Base-by-base conservation (phyloP, 2,888 invertebrate species). In the Hirudinaria manillensis region DNA sequence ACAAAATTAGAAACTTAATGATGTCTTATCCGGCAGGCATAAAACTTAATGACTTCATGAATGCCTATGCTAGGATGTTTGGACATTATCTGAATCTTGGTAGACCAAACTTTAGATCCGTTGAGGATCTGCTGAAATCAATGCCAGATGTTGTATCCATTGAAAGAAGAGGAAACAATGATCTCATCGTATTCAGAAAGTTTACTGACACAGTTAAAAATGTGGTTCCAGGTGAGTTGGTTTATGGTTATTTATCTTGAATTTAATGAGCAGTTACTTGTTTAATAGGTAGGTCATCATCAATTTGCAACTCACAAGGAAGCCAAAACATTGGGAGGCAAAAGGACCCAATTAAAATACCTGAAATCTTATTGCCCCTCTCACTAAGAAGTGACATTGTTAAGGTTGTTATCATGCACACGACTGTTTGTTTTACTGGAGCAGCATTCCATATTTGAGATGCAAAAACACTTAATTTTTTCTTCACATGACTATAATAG, bases 101-200 rank as follows among this genome's bases (percentile, higher is more conserved):
- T 6, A 2, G 29, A 61, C 21, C 7, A 27, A 29, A 29, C 61
- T 61, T 61, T n/a, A 61, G 24, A 24, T 2, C 10, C 61, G 10
- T 61, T 7, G 61, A 61, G 29, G 61, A 61, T 61, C 24, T 61
- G 61, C n/a, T 61, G 61, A 61, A 61, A 61, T 27, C 24, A 24
- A 61, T 61, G 61, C 29, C 61, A 16, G 61, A 61, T 29, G 29
- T 61, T n/a, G 61, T 61, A 27, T 7, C 61, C 24, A 61, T 61
- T 6, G 29, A 61, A 19, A 61, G 61, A 19, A 61, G 61, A 19
- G 61, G 29, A 61, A 21, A 7, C 29, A 61, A 61, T 61, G 24
- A 24, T 10, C 61, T 61, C 61, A 29, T 61, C n/a, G 61, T 61
- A 10, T 7, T 61, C 10, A 29, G 61, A 61, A 61, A n/a, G 10